phyloP scores from a whole-genome alignment of 1,140 invertebrate genomes.

The Samia ricini region DNA sequence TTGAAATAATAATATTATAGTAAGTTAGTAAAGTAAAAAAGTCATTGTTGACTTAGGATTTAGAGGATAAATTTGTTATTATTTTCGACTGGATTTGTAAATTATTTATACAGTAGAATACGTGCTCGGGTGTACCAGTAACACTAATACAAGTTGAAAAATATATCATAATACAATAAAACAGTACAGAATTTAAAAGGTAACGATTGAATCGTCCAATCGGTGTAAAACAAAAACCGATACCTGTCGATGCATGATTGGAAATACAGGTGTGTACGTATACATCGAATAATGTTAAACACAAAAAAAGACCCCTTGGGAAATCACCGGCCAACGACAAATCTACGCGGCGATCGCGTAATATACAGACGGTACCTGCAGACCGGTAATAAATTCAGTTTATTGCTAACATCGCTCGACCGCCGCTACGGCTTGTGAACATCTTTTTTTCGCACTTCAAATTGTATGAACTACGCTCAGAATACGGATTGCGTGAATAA shows the following conservation, averaged over 20 bases:
- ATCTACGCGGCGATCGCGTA: not conserved
- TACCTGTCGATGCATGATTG: not conserved
- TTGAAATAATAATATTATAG: too few species aligned
- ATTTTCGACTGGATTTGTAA: too few species aligned
- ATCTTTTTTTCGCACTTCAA: not conserved
- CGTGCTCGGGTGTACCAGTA: too few species aligned
- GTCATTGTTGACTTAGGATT: too few species aligned
- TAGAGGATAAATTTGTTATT: too few species aligned
- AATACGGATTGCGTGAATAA: not conserved
- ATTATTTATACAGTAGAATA: too few species aligned
- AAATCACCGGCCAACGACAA: not conserved
- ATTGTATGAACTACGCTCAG: not conserved
- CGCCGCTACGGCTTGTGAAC: not conserved
- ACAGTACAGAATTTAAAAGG: not conserved
- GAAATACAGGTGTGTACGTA: not conserved
- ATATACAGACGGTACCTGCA: not conserved
- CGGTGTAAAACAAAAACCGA: not conserved
- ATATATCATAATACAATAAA: too few species aligned
- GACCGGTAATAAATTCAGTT: not conserved
- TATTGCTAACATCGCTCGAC: not conserved
- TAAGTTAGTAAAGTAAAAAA: too few species aligned
- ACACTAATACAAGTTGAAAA: too few species aligned
- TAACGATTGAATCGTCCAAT: not conserved
- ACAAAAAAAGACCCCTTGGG: not conserved
- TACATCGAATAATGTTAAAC: not conserved